A percentile compares a stretch with the other conserved stretches of the same genome.
These are phyloP conservation scores for Epinotia demarniana DNA, from an alignment of 2,888 invertebrate species.

Conservation along the genomic window DNA sequence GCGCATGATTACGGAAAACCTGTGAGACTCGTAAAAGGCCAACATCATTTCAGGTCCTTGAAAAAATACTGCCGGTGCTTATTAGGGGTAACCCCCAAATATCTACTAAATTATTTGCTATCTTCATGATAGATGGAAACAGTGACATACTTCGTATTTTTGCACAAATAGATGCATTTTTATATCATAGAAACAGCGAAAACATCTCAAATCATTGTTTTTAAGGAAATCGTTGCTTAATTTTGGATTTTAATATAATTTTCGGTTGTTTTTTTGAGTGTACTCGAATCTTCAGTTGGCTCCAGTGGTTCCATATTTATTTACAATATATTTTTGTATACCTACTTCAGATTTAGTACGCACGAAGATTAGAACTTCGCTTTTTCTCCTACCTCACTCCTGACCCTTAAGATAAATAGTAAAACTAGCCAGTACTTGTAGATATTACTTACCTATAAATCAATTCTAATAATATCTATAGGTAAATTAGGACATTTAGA, in stretches of 20 bases:
- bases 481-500: background rate
- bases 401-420: no score
- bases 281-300: no score
- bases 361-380: no score
- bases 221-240: background rate
- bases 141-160: background rate
- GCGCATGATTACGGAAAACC: slow-evolving; percentile 78
- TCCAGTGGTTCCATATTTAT: no score
- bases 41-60: background rate
- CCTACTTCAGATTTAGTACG: no score
- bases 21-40: slow-evolving; percentile 50
- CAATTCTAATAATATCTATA: background rate
- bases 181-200: background rate
- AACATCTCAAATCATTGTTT: background rate
- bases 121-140: background rate
- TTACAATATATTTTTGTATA: no score
- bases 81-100: background rate
- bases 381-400: no score
- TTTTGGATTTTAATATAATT: no score
- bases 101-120: background rate
- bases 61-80: background rate
- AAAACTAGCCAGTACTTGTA: no score
- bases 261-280: no score
- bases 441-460: background rate
- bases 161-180: background rate